phyloP scores from a whole-genome alignment of 2,888 invertebrate species.

The Dicyrtoma fusca region DNA sequence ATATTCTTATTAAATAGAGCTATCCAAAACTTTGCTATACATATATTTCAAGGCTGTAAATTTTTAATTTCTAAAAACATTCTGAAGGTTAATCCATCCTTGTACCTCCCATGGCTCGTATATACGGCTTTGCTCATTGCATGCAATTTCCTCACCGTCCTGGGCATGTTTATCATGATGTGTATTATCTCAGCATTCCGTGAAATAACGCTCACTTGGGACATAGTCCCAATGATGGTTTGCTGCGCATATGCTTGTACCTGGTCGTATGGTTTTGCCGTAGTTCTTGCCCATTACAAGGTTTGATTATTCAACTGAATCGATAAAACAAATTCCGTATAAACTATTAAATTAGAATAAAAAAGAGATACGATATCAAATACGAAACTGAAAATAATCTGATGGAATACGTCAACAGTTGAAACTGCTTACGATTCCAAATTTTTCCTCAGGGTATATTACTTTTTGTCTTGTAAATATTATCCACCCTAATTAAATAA shows the following conservation, averaged over 20 bases:
- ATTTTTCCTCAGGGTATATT: no score
- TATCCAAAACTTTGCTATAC: not conserved
- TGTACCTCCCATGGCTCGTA: slow-evolving; percentile 51
- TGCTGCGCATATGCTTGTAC: slow-evolving; percentile 15
- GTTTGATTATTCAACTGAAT: no score
- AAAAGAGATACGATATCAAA: no score
- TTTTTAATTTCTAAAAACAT: no score
- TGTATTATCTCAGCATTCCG: slow-evolving; percentile 38
- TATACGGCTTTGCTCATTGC: slow-evolving; percentile 34
- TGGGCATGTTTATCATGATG: slow-evolving; percentile 37
- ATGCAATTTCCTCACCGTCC: slow-evolving; percentile 17
- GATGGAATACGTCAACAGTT: no score
- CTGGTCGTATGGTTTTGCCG: slow-evolving; percentile 46
- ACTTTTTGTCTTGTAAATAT: no score
- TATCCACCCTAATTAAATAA: not conserved
- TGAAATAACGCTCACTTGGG: slow-evolving; percentile 51
- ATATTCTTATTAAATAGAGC: no score
- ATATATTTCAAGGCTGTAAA: no score
- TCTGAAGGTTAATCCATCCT: slow-evolving; percentile 44
- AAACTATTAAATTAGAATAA: no score
- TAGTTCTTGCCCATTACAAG: slow-evolving; percentile 50
- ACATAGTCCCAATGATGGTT: slow-evolving; percentile 44
- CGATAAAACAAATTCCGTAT: not conserved
- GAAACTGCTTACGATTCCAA: no score
- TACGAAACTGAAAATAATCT: no score